phyloP scores from a whole-genome alignment of 2,797 vertebrate genomes.

The Danio jaintianensis region DNA sequence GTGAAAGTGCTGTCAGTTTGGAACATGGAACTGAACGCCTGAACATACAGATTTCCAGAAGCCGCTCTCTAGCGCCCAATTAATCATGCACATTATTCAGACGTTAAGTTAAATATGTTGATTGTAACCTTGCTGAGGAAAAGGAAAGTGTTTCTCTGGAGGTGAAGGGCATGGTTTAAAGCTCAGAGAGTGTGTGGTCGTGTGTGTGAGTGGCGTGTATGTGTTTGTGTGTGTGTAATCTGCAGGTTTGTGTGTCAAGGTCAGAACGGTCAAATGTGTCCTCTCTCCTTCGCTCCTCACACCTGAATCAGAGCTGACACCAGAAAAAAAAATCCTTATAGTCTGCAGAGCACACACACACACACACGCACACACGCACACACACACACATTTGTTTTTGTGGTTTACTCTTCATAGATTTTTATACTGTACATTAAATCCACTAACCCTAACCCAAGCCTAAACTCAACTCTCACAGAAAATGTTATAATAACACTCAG shows the following conservation, averaged over 20 bases:
- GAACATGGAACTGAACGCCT: constrained; percentile 19
- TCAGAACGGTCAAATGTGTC: constrained; percentile 68
- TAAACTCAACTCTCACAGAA: too few species aligned
- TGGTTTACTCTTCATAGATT: too few species aligned
- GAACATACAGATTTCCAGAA: constrained; percentile 1
- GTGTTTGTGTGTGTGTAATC: constrained; percentile 41
- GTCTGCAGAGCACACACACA: constrained; percentile 58
- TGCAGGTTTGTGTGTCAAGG: constrained; percentile 72
- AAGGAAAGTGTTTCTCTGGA: constrained; percentile 51
- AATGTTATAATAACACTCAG: too few species aligned
- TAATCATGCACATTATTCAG: constrained; percentile 49
- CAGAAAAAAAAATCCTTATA: constrained; percentile 75
- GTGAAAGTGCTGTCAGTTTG: constrained; percentile 36
- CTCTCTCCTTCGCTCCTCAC: constrained; percentile 73
- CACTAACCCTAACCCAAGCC: too few species aligned
- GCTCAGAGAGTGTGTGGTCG: constrained; percentile 44
- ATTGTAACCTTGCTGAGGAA: constrained; percentile 47
- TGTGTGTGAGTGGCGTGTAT: constrained; percentile 27
- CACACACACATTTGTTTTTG: too few species aligned
- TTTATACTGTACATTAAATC: too few species aligned
- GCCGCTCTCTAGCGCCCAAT: constrained; percentile 24
- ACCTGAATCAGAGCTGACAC: constrained; percentile 75
- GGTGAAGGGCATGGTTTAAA: constrained; percentile 27
- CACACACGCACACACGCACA: constrained; percentile 32
- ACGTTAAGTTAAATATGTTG: constrained; percentile 36